Conservation (phyloP, 2,888 invertebrate genomes). For the Hydriomena furcata region DNA sequence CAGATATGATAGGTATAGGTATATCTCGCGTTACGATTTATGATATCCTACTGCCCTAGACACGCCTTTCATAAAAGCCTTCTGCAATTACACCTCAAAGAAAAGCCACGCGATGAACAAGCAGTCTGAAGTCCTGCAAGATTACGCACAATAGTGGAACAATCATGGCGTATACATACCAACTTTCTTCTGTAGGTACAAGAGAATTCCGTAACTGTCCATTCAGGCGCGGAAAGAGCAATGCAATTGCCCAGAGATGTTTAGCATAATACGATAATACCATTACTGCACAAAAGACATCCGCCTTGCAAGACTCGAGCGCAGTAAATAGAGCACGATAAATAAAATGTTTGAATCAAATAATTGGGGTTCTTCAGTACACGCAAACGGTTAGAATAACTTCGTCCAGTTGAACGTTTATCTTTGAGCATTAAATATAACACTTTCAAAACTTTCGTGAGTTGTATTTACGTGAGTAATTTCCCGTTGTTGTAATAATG, state of each 20-base stretch:
- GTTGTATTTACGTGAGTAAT: too few species aligned
- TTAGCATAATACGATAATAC: slow-evolving; percentile 78
- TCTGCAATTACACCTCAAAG: too few species aligned
- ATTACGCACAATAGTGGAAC: neutral
- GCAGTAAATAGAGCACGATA: slow-evolving; percentile 18
- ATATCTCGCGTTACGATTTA: too few species aligned
- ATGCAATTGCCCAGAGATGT: slow-evolving; percentile 68
- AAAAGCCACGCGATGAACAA: too few species aligned
- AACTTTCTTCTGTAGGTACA: neutral
- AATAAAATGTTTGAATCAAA: slow-evolving; percentile 30
- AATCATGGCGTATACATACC: neutral
- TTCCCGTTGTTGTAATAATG: too few species aligned
- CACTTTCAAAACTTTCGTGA: too few species aligned
- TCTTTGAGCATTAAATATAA: too few species aligned
- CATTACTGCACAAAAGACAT: slow-evolving; percentile 65
- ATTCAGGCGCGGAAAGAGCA: slow-evolving; percentile 42
- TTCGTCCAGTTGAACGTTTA: too few species aligned
- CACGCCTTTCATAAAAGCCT: too few species aligned
- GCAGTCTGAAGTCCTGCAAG: neutral
- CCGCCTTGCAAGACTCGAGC: slow-evolving; percentile 24
- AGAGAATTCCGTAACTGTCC: slow-evolving; percentile 23
- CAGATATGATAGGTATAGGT: too few species aligned
- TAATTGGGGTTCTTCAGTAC: neutral
- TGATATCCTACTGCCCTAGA: too few species aligned
- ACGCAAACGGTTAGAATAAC: neutral